Evolutionary conservation across 2,888 invertebrate genomes (phyloP).

Genomic region (Drosophila longiperda): DNA sequence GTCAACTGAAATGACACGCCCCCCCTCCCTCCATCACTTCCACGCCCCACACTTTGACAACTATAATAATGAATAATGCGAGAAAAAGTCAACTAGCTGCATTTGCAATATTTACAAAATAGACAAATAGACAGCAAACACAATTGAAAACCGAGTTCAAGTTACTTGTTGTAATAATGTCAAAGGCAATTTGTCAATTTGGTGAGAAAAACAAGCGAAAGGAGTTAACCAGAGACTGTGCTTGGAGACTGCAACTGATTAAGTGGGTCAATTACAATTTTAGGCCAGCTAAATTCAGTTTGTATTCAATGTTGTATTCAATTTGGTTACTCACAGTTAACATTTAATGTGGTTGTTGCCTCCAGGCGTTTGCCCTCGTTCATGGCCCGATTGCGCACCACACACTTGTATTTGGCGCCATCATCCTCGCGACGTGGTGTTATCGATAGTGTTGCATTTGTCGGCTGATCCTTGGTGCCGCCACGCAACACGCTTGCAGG

Average conservation of each 20-base stretch:
- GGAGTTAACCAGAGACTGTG: neutral
- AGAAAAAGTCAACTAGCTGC: conserved; percentile 4
- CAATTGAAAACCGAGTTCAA: conserved; percentile 24
- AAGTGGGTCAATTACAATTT: neutral
- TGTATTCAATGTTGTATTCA: neutral
- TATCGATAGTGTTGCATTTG: conserved; percentile 90
- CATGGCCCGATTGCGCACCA: conserved; percentile 96
- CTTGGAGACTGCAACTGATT: neutral
- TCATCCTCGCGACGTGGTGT: conserved; percentile 94
- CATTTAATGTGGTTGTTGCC: conserved; percentile 91
- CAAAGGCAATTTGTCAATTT: conserved; percentile 30
- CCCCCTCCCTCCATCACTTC: neutral
- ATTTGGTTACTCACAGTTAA: conserved; percentile 92
- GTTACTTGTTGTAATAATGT: conserved; percentile 15
- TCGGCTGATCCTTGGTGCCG: conserved; percentile 90
- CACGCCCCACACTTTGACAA: conserved; percentile 5
- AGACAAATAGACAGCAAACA: conserved; percentile 1
- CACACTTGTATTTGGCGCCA: conserved; percentile 92
- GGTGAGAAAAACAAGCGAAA: neutral
- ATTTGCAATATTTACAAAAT: conserved; percentile 13
- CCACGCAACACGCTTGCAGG: conserved; percentile 90
- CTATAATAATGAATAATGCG: conserved; percentile 13
- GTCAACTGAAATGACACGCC: conserved; percentile 36
- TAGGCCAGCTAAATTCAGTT: neutral
- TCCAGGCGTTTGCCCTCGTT: conserved; percentile 92